phyloP scores from a whole-genome alignment of 2,888 invertebrate genomes.

The Philereme transversata region DNA sequence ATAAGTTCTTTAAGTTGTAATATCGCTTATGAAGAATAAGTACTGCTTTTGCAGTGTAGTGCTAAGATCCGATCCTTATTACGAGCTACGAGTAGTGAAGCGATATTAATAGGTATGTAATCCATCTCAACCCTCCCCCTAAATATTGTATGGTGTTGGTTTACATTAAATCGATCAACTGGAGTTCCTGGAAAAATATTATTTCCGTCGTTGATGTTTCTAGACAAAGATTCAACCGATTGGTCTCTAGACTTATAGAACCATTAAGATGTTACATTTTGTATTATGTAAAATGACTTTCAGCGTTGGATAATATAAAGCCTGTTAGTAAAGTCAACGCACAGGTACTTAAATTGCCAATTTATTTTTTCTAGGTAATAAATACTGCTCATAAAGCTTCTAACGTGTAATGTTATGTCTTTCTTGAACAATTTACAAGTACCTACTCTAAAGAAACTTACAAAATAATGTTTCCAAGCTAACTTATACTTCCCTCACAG shows the following conservation, averaged over 20 bases:
- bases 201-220: background rate
- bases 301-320: too few species aligned
- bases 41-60: background rate
- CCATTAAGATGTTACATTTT: background rate
- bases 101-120: background rate
- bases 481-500: slow-evolving; percentile 1
- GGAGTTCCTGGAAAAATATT: background rate
- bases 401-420: too few species aligned
- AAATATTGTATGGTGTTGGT: slow-evolving; percentile 1
- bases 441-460: background rate
- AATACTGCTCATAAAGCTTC: too few species aligned
- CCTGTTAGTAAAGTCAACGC: background rate
- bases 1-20: background rate
- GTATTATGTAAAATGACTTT: background rate
- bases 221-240: background rate
- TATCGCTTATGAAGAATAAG: background rate
- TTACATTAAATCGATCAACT: background rate
- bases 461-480: background rate
- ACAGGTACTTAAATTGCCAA: background rate
- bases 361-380: background rate
- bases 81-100: too few species aligned
- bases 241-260: too few species aligned
- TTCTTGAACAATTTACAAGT: background rate
- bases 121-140: background rate
- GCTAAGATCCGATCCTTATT: too few species aligned